Percentiles rank a stretch among this genome's conserved stretches.
These are phyloP conservation scores for Drosophila robusta DNA, from an alignment of 2,888 invertebrate species.

Conservation along the genomic window DNA sequence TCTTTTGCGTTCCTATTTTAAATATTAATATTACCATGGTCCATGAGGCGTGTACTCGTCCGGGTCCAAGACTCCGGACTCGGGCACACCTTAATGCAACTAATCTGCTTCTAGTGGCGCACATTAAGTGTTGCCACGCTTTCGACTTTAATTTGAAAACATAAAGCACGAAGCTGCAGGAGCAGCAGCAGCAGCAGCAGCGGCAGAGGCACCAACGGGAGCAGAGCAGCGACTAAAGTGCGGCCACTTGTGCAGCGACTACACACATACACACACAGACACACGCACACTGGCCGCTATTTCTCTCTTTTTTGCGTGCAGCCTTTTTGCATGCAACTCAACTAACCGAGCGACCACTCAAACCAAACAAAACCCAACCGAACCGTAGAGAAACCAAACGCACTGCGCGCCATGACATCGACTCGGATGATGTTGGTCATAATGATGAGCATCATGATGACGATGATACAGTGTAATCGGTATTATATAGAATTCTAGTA, in stretches of 20 bases:
- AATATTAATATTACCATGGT: slow-evolving; percentile 53
- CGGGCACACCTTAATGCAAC: slow-evolving; percentile 62
- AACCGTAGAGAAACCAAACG: slow-evolving; percentile 33
- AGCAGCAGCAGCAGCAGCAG: slow-evolving; percentile 19
- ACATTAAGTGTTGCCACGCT: slow-evolving; percentile 80
- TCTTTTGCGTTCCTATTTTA: slow-evolving; percentile 33
- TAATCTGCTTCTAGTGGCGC: slow-evolving; percentile 79
- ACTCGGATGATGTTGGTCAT: slow-evolving; percentile 21
- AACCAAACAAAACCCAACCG: slow-evolving; percentile 39
- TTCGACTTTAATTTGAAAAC: slow-evolving; percentile 79
- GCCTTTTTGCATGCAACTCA: slow-evolving; percentile 60
- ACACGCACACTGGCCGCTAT: slow-evolving; percentile 5
- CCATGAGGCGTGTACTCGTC: slow-evolving; percentile 5
- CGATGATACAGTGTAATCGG: slow-evolving; percentile 7
- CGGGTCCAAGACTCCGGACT: slow-evolving; percentile 12
- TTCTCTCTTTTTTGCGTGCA: slow-evolving; percentile 19
- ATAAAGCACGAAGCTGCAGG: slow-evolving; percentile 60
- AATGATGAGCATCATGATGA: slow-evolving; percentile 1
- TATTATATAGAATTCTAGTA: background rate
- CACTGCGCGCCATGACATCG: slow-evolving; percentile 51
- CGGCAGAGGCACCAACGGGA: slow-evolving; percentile 8
- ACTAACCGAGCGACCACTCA: slow-evolving; percentile 67
- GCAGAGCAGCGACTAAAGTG: slow-evolving; percentile 56
- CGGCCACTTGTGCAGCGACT: slow-evolving; percentile 60
- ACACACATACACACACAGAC: slow-evolving; percentile 12